These are phyloP conservation scores for Candoia aspera DNA, from an alignment of 2,113 vertebrate species.

Conservation along the genomic window DNA sequence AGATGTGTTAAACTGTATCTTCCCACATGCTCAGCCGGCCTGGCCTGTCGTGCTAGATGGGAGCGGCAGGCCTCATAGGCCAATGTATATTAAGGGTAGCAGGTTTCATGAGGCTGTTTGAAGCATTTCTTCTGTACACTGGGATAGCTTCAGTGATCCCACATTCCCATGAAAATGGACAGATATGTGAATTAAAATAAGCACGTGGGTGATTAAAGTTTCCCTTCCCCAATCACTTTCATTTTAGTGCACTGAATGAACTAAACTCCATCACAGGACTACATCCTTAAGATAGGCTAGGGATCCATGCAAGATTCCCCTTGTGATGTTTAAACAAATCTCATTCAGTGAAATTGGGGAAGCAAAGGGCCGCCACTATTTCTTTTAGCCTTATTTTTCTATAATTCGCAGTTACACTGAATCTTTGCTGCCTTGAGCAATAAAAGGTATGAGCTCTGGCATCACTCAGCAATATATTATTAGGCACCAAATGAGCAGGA, in stretches of 20 bases:
- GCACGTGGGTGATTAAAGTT: background rate
- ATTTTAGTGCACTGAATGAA: background rate
- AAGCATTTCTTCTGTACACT: background rate
- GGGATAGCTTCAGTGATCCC: background rate
- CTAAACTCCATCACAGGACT: background rate
- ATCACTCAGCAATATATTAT: background rate
- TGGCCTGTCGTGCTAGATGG: background rate
- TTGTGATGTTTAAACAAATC: background rate
- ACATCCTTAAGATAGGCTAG: background rate
- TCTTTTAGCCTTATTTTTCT: background rate
- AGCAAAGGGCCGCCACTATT: background rate
- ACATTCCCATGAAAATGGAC: background rate
- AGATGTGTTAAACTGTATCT: background rate
- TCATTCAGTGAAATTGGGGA: background rate
- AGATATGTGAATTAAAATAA: background rate
- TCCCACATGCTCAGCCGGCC: background rate
- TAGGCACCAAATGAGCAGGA: conserved; percentile 7
- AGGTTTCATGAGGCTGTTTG: background rate
- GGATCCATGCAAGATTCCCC: background rate
- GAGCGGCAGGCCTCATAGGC: background rate
- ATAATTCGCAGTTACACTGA: conserved; percentile 4
- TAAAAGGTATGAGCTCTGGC: conserved; percentile 10
- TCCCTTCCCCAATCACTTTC: background rate
- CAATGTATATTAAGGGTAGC: background rate
- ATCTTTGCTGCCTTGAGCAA: conserved; percentile 22